phyloP scores from a whole-genome alignment of 2,797 vertebrate species.

The Poecile montanus region DNA sequence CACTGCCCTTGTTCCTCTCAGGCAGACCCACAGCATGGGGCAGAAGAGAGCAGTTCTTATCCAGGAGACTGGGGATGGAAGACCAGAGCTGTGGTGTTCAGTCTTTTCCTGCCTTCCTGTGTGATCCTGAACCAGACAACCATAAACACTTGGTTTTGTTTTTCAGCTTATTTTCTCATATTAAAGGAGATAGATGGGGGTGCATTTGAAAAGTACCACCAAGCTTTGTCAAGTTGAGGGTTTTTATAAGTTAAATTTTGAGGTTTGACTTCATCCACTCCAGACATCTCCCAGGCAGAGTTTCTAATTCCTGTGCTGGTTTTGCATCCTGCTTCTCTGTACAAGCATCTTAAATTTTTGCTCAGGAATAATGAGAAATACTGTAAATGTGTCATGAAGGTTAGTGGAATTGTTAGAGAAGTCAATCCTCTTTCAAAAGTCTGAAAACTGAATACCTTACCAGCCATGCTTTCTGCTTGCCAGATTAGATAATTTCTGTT shows the following conservation, averaged over 20 bases:
- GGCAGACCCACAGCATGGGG: not conserved
- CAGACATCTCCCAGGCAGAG: not conserved
- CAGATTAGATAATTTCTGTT: not conserved
- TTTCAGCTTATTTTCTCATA: not conserved
- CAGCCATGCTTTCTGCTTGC: not conserved
- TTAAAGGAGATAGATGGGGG: not conserved
- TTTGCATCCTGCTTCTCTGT: not conserved
- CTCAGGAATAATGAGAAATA: not conserved
- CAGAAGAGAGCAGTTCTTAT: not conserved
- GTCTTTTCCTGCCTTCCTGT: not conserved
- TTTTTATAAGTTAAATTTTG: not conserved
- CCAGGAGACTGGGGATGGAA: not conserved
- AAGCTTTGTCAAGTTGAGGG: not conserved
- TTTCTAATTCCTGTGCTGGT: not conserved
- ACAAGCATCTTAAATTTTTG: not conserved
- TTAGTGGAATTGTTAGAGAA: not conserved
- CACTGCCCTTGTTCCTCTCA: fast-evolving
- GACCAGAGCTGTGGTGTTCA: not conserved
- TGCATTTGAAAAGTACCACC: not conserved
- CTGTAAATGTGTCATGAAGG: not conserved
- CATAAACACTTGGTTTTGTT: not conserved
- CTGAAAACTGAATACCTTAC: not conserved
- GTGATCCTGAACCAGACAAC: not conserved
- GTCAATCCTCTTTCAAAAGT: not conserved
- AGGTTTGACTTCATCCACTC: not conserved